These are phyloP conservation scores for Colletes gigas DNA, from an alignment of 1,140 invertebrate species.

Conservation along the genomic window DNA sequence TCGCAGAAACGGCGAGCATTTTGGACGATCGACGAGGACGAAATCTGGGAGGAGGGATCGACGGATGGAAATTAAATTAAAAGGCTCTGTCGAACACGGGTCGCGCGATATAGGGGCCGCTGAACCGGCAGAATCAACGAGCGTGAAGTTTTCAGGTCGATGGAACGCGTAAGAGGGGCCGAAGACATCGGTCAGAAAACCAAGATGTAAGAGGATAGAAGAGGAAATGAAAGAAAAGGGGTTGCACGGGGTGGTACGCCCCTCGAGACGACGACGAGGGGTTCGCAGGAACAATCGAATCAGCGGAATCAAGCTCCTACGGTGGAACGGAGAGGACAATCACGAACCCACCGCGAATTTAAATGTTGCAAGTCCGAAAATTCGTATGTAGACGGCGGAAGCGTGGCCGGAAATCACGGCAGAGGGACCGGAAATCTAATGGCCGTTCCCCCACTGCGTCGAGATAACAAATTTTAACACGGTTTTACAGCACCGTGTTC, in stretches of 20 bases:
- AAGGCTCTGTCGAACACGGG: constrained; percentile 27
- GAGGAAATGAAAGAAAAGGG: not conserved
- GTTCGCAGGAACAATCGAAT: constrained; percentile 63
- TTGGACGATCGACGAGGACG: not conserved
- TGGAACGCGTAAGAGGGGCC: constrained; percentile 36
- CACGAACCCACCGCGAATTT: constrained; percentile 61
- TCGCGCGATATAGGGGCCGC: constrained; percentile 5
- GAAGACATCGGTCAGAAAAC: constrained; percentile 41
- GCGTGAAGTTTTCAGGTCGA: constrained; percentile 56
- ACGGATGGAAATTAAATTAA: constrained; percentile 47
- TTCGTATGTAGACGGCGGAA: not conserved
- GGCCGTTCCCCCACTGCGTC: not conserved
- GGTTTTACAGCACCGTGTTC: too few species aligned
- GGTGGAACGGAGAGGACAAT: constrained; percentile 52
- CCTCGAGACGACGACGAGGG: constrained; percentile 17
- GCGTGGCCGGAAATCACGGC: not conserved
- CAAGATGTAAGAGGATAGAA: constrained; percentile 29
- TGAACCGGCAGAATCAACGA: constrained; percentile 30
- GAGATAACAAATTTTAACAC: too few species aligned
- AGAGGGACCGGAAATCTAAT: constrained; percentile 1
- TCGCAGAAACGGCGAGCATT: too few species aligned
- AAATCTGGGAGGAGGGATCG: not conserved
- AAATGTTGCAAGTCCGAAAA: constrained; percentile 52
- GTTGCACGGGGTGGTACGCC: not conserved
- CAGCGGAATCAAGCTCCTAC: constrained; percentile 60